Evolutionary conservation across 2,888 invertebrate species (phyloP), one percentile per base, ranked within the genome.

Genomic region (Brachylomia viminalis): DNA sequence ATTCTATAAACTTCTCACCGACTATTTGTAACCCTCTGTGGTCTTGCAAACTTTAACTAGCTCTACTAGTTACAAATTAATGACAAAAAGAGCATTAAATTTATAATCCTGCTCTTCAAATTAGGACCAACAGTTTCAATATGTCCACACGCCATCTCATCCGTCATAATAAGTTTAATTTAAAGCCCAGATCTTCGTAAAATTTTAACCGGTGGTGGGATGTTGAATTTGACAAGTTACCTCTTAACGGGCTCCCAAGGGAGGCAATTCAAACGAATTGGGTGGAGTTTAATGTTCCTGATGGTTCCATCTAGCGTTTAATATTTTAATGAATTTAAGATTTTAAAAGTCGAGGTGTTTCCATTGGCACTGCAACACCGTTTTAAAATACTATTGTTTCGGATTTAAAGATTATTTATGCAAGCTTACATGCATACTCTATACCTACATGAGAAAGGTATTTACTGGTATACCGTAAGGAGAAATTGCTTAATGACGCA

Each of bases 141-240:
- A 72, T 79, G 77, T 79, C 77, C 73, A 79, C 79, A 72, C 72
- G 59, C 72, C 74, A 69, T 66, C 74, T 75, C 49, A 69, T 77
- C 71, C 45, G 42, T 74, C 72, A 79, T 73, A 79, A 80, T 72
- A 70, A 86, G 68, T 86, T 88, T 78, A 87, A 88, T 86, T 85
- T 80, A 74, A 72, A 78, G 65, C 70, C 74, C 58, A 75, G 77
- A 80, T 85, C 77, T 85, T 77, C 74, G 77, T 77, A 71, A 83
- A 87, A 86, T 86, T 82, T 82, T 68, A 82, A 78, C 84, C 66
- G 75, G 73, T 77, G 75, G 73, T 77, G 76, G 74, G 87, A 86
- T 80, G 87, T 87, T 86, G 84, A 83, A 88, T 92, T 91, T 91
- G 92, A 91, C 90, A 90, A 90, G 90, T 89, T 87, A 87, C 82